These are phyloP conservation scores for Caenorhabditis sp. DNA, from an alignment of 2,888 invertebrate genomes.

Conservation along the genomic window DNA sequence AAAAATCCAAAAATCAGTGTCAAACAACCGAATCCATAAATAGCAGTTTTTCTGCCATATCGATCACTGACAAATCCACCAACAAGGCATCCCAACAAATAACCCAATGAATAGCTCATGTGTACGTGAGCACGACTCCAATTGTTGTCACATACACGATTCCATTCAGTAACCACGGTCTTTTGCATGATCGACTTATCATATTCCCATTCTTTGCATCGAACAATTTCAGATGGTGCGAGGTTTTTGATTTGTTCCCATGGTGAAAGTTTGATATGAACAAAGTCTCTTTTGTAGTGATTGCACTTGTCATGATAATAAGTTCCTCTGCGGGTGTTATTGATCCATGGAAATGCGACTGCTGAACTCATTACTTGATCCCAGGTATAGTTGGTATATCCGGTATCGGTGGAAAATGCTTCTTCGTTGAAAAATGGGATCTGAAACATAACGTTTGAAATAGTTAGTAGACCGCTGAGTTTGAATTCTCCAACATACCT, in stretches of 20 bases:
- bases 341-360: conserved; percentile 60
- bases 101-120: conserved; percentile 69
- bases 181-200: conserved; percentile 66
- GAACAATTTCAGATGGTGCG: conserved; percentile 8
- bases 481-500: conserved; percentile 21
- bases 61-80: conserved; percentile 68
- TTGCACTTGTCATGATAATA: conserved; percentile 59
- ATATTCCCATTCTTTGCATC: conserved; percentile 66
- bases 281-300: conserved; percentile 52
- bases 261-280: conserved; percentile 47
- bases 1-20: conserved; percentile 68
- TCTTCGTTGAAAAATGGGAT: conserved; percentile 61
- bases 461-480: not conserved
- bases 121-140: conserved; percentile 69
- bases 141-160: conserved; percentile 66
- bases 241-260: conserved; percentile 43
- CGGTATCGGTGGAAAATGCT: conserved; percentile 49
- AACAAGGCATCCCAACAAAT: conserved; percentile 67
- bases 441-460: conserved; percentile 32
- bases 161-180: conserved; percentile 68
- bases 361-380: conserved; percentile 62
- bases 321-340: conserved; percentile 49
- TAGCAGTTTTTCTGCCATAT: conserved; percentile 68
- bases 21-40: conserved; percentile 62
- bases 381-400: conserved; percentile 62